phyloP scores from a whole-genome alignment of 2,797 vertebrate genomes.

The Pangasius sanitwongsei region DNA sequence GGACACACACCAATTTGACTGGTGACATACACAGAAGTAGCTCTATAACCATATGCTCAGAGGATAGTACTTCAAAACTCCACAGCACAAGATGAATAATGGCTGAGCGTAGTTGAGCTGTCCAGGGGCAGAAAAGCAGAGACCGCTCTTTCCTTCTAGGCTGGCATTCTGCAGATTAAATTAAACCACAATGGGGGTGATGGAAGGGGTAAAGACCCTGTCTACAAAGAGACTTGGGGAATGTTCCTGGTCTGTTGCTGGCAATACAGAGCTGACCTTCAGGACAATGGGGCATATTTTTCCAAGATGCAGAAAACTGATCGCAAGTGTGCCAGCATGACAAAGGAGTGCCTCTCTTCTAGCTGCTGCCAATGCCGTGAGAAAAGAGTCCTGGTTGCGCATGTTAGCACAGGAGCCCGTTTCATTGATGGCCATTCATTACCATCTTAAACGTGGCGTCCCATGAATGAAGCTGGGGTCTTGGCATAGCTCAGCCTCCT shows the following conservation, averaged over 20 bases:
- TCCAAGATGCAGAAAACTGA: slow-evolving; percentile 71
- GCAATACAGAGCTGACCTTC: slow-evolving; percentile 75
- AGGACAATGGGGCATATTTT: slow-evolving; percentile 79
- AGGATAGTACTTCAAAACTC: not conserved
- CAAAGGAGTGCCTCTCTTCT: slow-evolving; percentile 75
- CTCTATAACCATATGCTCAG: not conserved
- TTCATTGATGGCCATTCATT: slow-evolving; percentile 91
- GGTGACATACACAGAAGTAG: not conserved
- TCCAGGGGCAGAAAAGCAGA: not conserved
- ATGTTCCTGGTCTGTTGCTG: slow-evolving; percentile 67
- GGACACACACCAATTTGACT: not conserved
- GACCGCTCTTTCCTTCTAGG: not conserved
- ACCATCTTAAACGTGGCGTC: slow-evolving; percentile 86
- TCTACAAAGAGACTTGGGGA: slow-evolving; percentile 57
- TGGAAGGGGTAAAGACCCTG: slow-evolving; percentile 24
- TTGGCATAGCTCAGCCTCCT: slow-evolving; percentile 88
- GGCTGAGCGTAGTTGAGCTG: not conserved
- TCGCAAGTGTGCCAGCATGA: slow-evolving; percentile 69
- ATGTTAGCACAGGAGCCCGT: slow-evolving; percentile 82
- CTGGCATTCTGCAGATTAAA: slow-evolving; percentile 23
- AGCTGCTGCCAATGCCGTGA: slow-evolving; percentile 76
- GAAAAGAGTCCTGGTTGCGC: slow-evolving; percentile 88
- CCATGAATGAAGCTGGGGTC: slow-evolving; percentile 85
- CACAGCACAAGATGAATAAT: not conserved
- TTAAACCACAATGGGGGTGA: slow-evolving; percentile 19